Percentiles rank a stretch among this genome's conserved stretches.
phyloP scores from a whole-genome alignment of 2,888 invertebrate genomes.

The Apomyelois bistriatella region DNA sequence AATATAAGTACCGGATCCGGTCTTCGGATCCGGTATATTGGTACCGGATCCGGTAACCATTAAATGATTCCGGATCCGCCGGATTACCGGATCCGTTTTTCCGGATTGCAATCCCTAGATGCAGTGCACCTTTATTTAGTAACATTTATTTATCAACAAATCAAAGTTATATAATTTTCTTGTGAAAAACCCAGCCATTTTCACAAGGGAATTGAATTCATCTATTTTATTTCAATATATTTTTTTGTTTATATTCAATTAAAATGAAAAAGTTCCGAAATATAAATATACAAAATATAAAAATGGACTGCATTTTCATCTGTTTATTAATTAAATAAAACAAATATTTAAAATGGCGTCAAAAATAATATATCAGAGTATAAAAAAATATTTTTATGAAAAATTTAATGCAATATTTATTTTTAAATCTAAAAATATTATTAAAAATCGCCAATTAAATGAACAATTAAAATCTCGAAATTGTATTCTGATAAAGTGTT shows the following conservation, averaged over 20 bases:
- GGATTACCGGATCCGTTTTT: no score
- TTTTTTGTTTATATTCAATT: background rate
- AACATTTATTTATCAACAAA: no score
- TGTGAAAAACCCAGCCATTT: constrained; percentile 64
- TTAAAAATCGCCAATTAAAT: constrained; percentile 14
- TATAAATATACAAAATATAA: constrained; percentile 28
- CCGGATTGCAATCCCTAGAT: no score
- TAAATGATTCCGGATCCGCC: no score
- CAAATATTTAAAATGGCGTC: background rate
- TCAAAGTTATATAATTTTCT: constrained; percentile 34
- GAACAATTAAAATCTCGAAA: constrained; percentile 11
- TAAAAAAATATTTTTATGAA: constrained; percentile 29
- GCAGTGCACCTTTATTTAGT: no score
- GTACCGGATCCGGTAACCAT: no score
- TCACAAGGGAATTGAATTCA: constrained; percentile 42
- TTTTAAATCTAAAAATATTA: constrained; percentile 10
- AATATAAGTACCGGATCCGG: no score
- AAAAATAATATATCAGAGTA: constrained; percentile 25
- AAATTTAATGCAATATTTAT: constrained; percentile 24
- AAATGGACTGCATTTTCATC: constrained; percentile 43
- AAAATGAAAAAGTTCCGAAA: constrained; percentile 22
- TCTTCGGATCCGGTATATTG: no score
- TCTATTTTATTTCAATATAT: no score
- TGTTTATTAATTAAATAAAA: constrained; percentile 15
- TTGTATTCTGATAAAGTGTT: constrained; percentile 3